These are phyloP conservation scores for Cladopsammia gracilis DNA, from an alignment of 64 coral and sea anemone genomes.

Conservation along the genomic window DNA sequence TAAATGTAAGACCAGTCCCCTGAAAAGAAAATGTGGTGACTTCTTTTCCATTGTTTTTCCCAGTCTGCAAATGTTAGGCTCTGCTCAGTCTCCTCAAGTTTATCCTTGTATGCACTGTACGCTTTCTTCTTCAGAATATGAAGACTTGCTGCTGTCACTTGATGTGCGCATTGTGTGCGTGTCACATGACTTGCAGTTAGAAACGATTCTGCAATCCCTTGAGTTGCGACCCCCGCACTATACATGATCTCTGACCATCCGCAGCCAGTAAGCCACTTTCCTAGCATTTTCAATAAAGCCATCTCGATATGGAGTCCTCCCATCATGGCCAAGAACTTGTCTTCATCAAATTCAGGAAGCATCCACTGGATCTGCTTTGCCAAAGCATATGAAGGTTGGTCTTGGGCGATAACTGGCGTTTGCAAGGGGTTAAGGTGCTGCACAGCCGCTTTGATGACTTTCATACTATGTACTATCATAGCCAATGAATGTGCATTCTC, in stretches of 20 bases:
- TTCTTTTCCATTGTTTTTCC: constrained; percentile 53
- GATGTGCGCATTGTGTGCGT: constrained; percentile 32
- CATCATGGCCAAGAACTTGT: constrained; percentile 39
- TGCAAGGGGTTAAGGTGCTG: constrained; percentile 38
- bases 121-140: constrained; percentile 51
- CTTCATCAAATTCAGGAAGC: constrained; percentile 41
- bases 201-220: constrained; percentile 51
- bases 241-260: constrained; percentile 32
- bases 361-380: constrained; percentile 56
- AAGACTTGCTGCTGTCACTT: constrained; percentile 33
- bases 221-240: constrained; percentile 43
- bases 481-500: constrained; percentile 68
- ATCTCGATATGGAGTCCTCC: constrained; percentile 55
- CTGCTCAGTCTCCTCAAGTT: constrained; percentile 41
- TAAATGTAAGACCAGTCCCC: constrained; percentile 19
- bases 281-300: constrained; percentile 48
- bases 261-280: constrained; percentile 47
- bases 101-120: constrained; percentile 48
- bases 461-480: constrained; percentile 37
- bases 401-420: constrained; percentile 23
- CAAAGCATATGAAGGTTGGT: constrained; percentile 2
- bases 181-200: constrained; percentile 52
- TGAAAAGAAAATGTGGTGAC: constrained; percentile 57
- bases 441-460: constrained; percentile 38
- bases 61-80: constrained; percentile 58